Conservation (phyloP, 2,888 invertebrate species). For the Sympetrum striolatum region DNA sequence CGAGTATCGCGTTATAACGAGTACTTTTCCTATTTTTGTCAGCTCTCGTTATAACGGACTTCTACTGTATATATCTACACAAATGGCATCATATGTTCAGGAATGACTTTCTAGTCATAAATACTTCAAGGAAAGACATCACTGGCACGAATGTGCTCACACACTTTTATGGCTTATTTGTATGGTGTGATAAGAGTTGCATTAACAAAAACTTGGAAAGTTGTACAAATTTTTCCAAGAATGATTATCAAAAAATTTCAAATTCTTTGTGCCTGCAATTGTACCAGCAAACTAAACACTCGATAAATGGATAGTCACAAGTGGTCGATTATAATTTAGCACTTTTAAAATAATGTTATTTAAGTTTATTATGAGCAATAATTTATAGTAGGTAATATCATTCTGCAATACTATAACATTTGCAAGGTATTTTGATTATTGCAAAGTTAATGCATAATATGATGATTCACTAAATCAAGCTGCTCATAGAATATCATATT, state of each 20-base stretch:
- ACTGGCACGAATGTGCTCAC: slow-evolving; percentile 11
- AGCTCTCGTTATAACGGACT: too few relatives aligned
- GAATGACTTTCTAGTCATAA: neutral
- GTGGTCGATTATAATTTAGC: neutral
- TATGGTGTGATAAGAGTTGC: neutral
- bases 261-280: neutral
- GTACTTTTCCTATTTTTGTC: too few relatives aligned
- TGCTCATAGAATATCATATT: slow-evolving; percentile 4
- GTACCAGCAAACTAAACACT: neutral
- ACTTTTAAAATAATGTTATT: neutral
- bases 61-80: slow-evolving; percentile 9
- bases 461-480: slow-evolving; percentile 4
- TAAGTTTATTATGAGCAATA: neutral
- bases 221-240: neutral
- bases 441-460: neutral
- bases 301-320: neutral
- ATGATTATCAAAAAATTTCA: neutral
- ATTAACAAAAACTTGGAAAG: slow-evolving; percentile 2
- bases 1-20: too few relatives aligned
- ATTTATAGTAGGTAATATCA: slow-evolving; percentile 3
- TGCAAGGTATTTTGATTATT: neutral
- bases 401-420: neutral
- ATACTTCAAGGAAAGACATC: neutral
- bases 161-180: neutral
- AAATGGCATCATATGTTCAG: neutral